These are phyloP conservation scores for Pogonus chalceus DNA, from an alignment of 1,140 invertebrate genomes.

Conservation along the genomic window DNA sequence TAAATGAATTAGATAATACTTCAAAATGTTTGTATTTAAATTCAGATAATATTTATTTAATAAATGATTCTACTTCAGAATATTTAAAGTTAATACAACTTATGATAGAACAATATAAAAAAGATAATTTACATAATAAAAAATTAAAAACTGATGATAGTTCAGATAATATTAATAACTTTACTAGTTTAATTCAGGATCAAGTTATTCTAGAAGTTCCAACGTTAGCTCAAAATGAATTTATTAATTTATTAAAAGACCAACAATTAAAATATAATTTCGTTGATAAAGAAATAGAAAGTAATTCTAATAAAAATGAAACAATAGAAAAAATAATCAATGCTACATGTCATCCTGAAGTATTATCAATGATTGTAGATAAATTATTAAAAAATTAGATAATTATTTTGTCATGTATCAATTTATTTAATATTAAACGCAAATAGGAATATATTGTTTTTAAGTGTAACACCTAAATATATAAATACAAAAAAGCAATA, in stretches of 20 bases:
- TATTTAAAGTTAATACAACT: constrained; percentile 4
- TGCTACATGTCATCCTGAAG: background rate
- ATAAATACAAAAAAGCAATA: too few relatives aligned
- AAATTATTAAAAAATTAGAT: constrained; percentile 18
- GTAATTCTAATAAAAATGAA: background rate
- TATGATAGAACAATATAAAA: constrained; percentile 1
- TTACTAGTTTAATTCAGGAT: constrained; percentile 1
- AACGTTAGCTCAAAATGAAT: constrained; percentile 12
- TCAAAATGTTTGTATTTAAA: constrained; percentile 21
- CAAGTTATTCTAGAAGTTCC: constrained; percentile 10
- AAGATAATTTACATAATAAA: background rate
- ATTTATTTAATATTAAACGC: too few relatives aligned
- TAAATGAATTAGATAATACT: constrained; percentile 13
- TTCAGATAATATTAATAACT: constrained; percentile 3
- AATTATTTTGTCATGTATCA: too few relatives aligned
- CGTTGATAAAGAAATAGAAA: background rate
- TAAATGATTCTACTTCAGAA: constrained; percentile 9
- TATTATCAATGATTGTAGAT: background rate
- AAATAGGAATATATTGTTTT: too few relatives aligned
- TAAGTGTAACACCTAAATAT: too few relatives aligned
- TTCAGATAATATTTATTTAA: constrained; percentile 22
- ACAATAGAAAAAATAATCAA: constrained; percentile 2
- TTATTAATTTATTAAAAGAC: constrained; percentile 15
- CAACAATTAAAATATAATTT: constrained; percentile 10
- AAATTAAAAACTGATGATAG: constrained; percentile 8